These are phyloP conservation scores for Plecotus auritus DNA, from an alignment of 2,113 vertebrate species.

Conservation along the genomic window DNA sequence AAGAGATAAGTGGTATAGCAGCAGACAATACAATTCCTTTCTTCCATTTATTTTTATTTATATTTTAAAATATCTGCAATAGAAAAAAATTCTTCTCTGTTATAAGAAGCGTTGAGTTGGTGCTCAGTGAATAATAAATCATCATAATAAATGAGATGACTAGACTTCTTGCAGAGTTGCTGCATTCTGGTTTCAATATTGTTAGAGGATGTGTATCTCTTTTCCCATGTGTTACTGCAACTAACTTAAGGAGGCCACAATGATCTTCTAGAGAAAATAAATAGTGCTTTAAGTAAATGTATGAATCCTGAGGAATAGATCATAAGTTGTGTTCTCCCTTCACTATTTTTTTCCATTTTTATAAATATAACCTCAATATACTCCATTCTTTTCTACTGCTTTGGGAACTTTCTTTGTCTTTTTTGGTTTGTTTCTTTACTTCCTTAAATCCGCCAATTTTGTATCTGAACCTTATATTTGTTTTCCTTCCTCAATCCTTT, in stretches of 20 bases:
- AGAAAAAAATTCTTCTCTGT: background rate
- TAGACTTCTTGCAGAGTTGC: constrained; percentile 6
- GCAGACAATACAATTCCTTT: background rate
- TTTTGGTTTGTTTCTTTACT: background rate
- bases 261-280: background rate
- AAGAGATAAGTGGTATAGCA: background rate
- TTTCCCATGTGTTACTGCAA: background rate
- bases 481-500: background rate
- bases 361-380: background rate
- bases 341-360: background rate
- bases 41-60: constrained; percentile 31
- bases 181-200: background rate
- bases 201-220: background rate
- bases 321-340: background rate
- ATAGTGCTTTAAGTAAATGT: constrained; percentile 23
- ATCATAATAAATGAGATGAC: constrained; percentile 39
- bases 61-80: constrained; percentile 32
- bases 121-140: constrained; percentile 48
- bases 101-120: background rate
- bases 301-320: background rate
- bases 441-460: background rate
- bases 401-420: background rate
- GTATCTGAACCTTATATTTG: background rate
- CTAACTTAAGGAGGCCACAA: constrained; percentile 10
- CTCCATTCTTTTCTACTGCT: background rate